Conservation (phyloP, 2,888 invertebrate species). For the Hymenopus coronatus region DNA sequence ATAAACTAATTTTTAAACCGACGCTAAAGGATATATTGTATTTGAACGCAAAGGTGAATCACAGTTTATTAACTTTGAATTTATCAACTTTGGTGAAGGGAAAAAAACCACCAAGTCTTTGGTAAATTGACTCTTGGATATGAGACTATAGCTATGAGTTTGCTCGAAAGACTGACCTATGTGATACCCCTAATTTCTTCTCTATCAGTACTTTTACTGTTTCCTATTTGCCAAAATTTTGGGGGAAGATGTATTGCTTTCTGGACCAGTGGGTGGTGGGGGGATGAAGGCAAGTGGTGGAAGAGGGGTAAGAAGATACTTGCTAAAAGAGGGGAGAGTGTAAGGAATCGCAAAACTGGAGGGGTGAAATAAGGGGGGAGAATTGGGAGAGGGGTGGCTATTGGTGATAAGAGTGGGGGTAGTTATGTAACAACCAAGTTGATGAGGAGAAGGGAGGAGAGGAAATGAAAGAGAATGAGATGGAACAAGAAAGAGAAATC, state of each 20-base stretch:
- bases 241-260: neutral
- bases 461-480: neutral
- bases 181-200: neutral
- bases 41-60: too few species aligned
- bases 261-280: neutral
- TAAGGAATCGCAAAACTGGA: constrained; percentile 16
- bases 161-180: neutral
- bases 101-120: neutral
- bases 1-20: too few species aligned
- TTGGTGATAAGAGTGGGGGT: constrained; percentile 35
- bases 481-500: constrained; percentile 4
- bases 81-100: neutral
- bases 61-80: too few species aligned
- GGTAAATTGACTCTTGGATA: too few species aligned
- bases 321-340: neutral
- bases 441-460: constrained; percentile 1
- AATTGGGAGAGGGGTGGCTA: constrained; percentile 14
- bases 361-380: constrained; percentile 1
- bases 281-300: neutral
- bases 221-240: constrained; percentile 3
- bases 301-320: constrained; percentile 5
- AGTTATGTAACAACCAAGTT: constrained; percentile 34
- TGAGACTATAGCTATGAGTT: neutral
- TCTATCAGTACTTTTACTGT: neutral
- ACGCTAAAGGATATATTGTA: too few species aligned